Evolutionary conservation across 2,888 invertebrate genomes (phyloP), one percentile per base, ranked within the genome.

Genomic region (Diloba caeruleocephala): DNA sequence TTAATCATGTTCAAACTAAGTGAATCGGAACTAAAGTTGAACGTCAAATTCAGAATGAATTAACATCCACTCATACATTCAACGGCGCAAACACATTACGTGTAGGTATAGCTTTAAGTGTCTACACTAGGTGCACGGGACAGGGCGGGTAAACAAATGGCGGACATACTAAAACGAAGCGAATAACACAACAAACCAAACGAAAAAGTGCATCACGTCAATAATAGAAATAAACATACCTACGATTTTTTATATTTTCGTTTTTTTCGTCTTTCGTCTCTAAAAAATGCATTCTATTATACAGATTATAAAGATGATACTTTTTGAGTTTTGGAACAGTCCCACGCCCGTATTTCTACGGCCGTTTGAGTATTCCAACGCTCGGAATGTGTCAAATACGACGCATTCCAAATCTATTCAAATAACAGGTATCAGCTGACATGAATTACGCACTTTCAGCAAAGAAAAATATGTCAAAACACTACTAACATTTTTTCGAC

Each of bases 391-490:
- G 60, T 61, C 61, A 14, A 54, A 58, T 52, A 64, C 67, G 51
- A 50, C 65, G 46, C 61, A 56, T 68, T 70, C 67, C 58, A 69
- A 72, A 61, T 75, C 82, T 87, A 87, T 85, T 82, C 75, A 83
- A 87, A 83, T 78, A 83, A 85, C 87, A 82, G 84, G 81, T 88
- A 88, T 79, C 92, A 93, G 94, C 94, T 94, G 93, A 91, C 93
- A 93, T 92, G 93, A 94, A 92, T 93, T 88, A 93, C 94, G 93
- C 93, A 93, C 93, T 93, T 93, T 93, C 93, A 93, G 93, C 93
- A 93, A 93, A 93, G 93, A 94, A 94, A 94, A 94, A 93, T 90
- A 93, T 93, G 94, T 94, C 94, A 94, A 94, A 94, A 94, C 94
- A 93, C 94, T 93, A 94, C 93, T 82, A 91, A 92, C 92, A 87